Base-by-base conservation (phyloP, 1,140 invertebrate species). In the Antheraea pernyi region DNA sequence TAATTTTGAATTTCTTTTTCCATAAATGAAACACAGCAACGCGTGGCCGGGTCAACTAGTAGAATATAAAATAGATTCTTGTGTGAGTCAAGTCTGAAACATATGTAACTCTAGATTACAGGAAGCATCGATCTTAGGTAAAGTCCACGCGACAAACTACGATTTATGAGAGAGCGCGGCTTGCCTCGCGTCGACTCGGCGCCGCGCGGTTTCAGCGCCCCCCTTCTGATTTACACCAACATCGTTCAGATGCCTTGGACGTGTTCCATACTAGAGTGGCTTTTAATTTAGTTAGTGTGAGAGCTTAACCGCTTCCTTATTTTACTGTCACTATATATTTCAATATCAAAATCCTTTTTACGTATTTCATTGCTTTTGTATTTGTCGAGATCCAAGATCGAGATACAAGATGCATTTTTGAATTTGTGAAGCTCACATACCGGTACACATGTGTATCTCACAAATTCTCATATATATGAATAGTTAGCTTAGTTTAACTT, bases 81-180 rank as follows among this genome's bases (percentile, higher is more conserved):
- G 22, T 30, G 22, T 30, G 22, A 30, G 59, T 10, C 46, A 53
- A 53, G 13, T 53, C 46, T 53, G 16, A 53, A 16, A 53, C 16
- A 13, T 53, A 5, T 53, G 9, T 53, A 53, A 16, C 9, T 53
- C 46, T 53, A 53, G 46, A 6, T 53, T 11, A 53, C 46, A 53
- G 46, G 42, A 30, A 30, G 53, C 67, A 65, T 75, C 74, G 70
- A 72, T 72, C 60, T 66, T 62, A 58, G 61, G 36, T 48, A 61
- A 36, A 53, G 46, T 16, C 46, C 16, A 16, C 19, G 74, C 74
- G 74, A 76, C 71, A 76, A 76, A 70, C 68, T 72, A 65, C 71
- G 64, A 76, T 76, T 76, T 76, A 76, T 61, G 74, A 66, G 19
- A 5, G 9, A 37, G 62, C 64, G 64, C 22, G 46, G 67, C 46